A percentile compares a stretch with the other conserved stretches of the same genome.
These are phyloP conservation scores for Streptopelia turtur DNA, from an alignment of 2,797 vertebrate genomes.

Conservation along the genomic window DNA sequence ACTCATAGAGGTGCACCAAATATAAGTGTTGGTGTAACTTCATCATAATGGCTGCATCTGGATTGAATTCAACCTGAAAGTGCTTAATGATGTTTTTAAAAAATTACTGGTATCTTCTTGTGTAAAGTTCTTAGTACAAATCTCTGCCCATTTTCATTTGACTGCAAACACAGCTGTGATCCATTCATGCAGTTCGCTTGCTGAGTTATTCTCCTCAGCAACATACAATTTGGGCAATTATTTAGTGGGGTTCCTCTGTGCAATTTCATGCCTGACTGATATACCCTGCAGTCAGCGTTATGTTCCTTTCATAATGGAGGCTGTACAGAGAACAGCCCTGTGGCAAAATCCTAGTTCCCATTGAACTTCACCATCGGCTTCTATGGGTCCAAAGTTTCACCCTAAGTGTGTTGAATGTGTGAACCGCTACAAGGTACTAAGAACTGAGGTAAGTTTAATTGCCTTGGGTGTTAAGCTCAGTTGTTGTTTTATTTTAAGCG, in stretches of 20 bases:
- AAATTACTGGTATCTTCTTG: neutral
- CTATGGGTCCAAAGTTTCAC: neutral
- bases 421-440: neutral
- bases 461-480: slow-evolving; percentile 25
- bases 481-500: slow-evolving; percentile 5
- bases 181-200: neutral
- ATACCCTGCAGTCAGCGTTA: slow-evolving; percentile 15
- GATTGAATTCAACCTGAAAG: neutral
- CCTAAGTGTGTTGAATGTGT: neutral
- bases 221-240: slow-evolving; percentile 15
- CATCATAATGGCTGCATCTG: neutral
- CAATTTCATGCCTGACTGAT: slow-evolving; percentile 56
- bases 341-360: neutral
- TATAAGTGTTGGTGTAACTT: neutral
- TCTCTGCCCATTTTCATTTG: neutral
- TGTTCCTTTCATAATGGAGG: slow-evolving; percentile 31
- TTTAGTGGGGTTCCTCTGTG: slow-evolving; percentile 18
- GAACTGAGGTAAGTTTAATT: slow-evolving; percentile 40
- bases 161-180: neutral
- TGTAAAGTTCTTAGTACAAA: neutral
- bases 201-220: neutral
- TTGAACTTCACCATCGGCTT: neutral
- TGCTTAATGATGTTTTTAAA: neutral
- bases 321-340: neutral
- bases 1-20: neutral